These are phyloP conservation scores for Cynocephalus volans DNA, from an alignment of 2,113 vertebrate species.

Conservation along the genomic window DNA sequence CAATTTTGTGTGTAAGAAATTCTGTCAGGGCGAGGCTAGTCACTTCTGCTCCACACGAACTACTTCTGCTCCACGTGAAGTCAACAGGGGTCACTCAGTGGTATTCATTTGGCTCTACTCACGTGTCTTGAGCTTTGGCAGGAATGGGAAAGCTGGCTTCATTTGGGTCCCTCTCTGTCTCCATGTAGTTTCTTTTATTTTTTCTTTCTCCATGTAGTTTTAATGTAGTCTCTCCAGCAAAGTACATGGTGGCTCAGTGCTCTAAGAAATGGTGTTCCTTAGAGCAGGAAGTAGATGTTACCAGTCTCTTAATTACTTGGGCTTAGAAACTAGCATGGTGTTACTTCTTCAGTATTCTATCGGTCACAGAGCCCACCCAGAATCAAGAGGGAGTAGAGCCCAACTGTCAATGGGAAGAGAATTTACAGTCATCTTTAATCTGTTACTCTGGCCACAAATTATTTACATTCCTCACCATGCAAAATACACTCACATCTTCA, in stretches of 20 bases:
- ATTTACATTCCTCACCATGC: slow-evolving; percentile 42
- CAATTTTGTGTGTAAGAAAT: background rate
- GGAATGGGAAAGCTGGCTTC: background rate
- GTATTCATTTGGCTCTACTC: background rate
- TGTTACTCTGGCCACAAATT: background rate
- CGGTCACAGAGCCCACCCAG: background rate
- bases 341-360: background rate
- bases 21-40: background rate
- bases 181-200: no score
- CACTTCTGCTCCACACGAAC: background rate
- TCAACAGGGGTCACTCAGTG: background rate
- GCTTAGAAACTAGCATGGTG: background rate
- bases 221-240: background rate
- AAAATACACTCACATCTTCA: slow-evolving; percentile 19
- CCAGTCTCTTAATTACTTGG: background rate
- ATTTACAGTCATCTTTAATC: slow-evolving; percentile 53
- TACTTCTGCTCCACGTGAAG: background rate
- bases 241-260: background rate
- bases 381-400: background rate
- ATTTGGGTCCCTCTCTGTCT: background rate
- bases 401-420: background rate
- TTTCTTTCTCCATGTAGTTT: background rate
- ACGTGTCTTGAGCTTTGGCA: background rate
- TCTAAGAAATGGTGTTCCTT: background rate
- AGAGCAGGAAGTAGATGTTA: slow-evolving; percentile 19